Conservation (phyloP, 2,888 invertebrate genomes). For the Drosophila monieri region DNA sequence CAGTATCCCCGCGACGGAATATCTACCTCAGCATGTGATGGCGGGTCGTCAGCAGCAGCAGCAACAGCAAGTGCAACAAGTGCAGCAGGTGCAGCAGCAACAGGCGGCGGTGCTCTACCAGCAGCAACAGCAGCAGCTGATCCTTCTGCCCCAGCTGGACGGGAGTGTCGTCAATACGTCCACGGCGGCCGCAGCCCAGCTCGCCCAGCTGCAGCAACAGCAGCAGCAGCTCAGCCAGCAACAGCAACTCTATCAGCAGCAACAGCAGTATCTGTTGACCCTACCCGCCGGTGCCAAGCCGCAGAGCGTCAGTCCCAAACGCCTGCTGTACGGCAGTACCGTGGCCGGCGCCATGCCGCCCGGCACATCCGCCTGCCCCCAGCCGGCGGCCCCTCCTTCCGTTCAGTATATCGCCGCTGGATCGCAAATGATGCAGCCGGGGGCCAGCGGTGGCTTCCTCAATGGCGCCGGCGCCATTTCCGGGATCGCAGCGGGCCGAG, state of each 20-base stretch:
- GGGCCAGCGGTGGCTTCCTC: constrained; percentile 64
- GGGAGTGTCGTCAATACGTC: constrained; percentile 79
- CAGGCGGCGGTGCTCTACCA: constrained; percentile 54
- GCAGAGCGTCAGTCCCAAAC: constrained; percentile 78
- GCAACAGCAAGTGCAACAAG: constrained; percentile 48
- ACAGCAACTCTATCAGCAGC: constrained; percentile 63
- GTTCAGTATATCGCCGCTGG: constrained; percentile 69
- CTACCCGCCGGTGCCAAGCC: constrained; percentile 68
- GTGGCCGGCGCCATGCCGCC: constrained; percentile 47
- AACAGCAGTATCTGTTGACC: constrained; percentile 63
- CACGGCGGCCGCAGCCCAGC: constrained; percentile 77
- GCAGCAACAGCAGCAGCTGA: constrained; percentile 52
- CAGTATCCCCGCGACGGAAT: constrained; percentile 75
- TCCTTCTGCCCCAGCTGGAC: constrained; percentile 76
- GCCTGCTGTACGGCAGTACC: constrained; percentile 66
- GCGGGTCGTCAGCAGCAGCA: constrained; percentile 65
- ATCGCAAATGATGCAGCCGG: constrained; percentile 55
- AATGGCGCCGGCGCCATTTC: constrained; percentile 71
- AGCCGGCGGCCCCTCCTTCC: constrained; percentile 34
- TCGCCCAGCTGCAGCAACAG: constrained; percentile 73
- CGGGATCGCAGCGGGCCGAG: constrained; percentile 74
- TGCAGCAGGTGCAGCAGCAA: constrained; percentile 58
- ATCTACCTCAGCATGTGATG: constrained; percentile 82
- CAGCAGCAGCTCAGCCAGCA: constrained; percentile 69
- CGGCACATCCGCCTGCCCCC: constrained; percentile 17